Evolutionary conservation across 2,888 invertebrate species (phyloP).

Genomic region (Blastobasis adustella): DNA sequence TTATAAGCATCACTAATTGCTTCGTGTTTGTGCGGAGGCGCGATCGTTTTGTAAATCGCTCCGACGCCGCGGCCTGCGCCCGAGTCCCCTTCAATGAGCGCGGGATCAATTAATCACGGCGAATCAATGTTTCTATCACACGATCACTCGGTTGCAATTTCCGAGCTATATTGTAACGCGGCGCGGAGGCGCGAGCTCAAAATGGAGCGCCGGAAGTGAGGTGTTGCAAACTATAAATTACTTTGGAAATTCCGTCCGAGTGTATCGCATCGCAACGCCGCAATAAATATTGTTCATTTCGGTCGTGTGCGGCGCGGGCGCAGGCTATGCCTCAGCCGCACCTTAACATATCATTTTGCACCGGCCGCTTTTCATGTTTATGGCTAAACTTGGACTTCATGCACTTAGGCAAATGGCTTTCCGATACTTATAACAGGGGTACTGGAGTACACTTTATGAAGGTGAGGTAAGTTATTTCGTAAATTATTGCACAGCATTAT

Average conservation of each 20-base stretch:
- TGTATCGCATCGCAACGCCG: slow-evolving; percentile 49
- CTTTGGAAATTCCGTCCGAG: slow-evolving; percentile 55
- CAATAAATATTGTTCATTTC: slow-evolving; percentile 68
- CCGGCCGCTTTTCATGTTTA: slow-evolving; percentile 70
- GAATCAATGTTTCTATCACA: slow-evolving; percentile 1
- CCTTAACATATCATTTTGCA: slow-evolving; percentile 68
- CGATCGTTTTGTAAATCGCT: slow-evolving; percentile 39
- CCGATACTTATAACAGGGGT: slow-evolving; percentile 67
- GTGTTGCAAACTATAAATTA: slow-evolving; percentile 64
- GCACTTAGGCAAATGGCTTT: slow-evolving; percentile 73
- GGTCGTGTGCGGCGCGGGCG: slow-evolving; percentile 54
- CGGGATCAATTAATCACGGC: neutral
- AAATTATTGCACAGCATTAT: slow-evolving; percentile 45
- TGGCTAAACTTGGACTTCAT: slow-evolving; percentile 69
- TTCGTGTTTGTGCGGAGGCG: slow-evolving; percentile 54
- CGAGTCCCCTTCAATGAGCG: slow-evolving; percentile 22
- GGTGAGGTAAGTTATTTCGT: slow-evolving; percentile 38
- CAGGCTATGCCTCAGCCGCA: slow-evolving; percentile 42
- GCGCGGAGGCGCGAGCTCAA: slow-evolving; percentile 6
- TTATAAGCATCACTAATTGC: slow-evolving; percentile 66
- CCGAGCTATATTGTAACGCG: slow-evolving; percentile 1
- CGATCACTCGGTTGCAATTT: neutral
- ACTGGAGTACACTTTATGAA: slow-evolving; percentile 54
- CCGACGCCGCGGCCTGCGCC: slow-evolving; percentile 26
- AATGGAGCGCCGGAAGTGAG: slow-evolving; percentile 32